phyloP scores from a whole-genome alignment of 2,888 invertebrate genomes.

The Cerastis leucographa region DNA sequence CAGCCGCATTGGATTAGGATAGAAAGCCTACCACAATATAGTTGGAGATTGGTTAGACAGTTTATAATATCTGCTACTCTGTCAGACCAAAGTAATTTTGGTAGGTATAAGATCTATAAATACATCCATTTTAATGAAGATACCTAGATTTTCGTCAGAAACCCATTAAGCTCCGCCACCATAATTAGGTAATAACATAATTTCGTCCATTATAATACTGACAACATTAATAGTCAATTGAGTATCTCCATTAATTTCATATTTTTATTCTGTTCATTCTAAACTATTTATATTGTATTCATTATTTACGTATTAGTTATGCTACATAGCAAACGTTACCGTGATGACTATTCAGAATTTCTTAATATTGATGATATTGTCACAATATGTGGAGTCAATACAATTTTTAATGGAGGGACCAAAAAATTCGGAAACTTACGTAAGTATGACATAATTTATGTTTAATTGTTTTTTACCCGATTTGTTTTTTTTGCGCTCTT shows the following conservation, averaged over 20 bases:
- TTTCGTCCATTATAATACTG: constrained; percentile 9
- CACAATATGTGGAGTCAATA: constrained; percentile 26
- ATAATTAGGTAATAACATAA: constrained; percentile 22
- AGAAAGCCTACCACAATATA: not conserved
- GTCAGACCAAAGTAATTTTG: not conserved
- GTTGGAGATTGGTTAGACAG: not conserved
- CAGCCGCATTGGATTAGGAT: not conserved
- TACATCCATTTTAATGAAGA: not conserved
- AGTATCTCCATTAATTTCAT: constrained; percentile 27
- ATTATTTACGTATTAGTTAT: constrained; percentile 37
- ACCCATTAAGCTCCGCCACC: not conserved
- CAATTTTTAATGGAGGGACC: constrained; percentile 29
- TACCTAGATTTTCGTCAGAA: constrained; percentile 19
- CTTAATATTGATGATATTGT: constrained; percentile 16
- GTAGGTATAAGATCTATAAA: not conserved
- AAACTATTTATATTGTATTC: not conserved
- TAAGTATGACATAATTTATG: constrained; percentile 17
- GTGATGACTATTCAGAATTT: constrained; percentile 23
- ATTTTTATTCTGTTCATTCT: constrained; percentile 20
- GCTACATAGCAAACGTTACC: not conserved
- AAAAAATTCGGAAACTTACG: constrained; percentile 46
- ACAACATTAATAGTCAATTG: constrained; percentile 22
- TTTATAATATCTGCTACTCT: not conserved
- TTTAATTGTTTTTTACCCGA: not conserved
- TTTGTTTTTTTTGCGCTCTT: too few species aligned